These are phyloP conservation scores for Tadarida brasiliensis DNA, from an alignment of 2,797 vertebrate genomes.

Conservation along the genomic window DNA sequence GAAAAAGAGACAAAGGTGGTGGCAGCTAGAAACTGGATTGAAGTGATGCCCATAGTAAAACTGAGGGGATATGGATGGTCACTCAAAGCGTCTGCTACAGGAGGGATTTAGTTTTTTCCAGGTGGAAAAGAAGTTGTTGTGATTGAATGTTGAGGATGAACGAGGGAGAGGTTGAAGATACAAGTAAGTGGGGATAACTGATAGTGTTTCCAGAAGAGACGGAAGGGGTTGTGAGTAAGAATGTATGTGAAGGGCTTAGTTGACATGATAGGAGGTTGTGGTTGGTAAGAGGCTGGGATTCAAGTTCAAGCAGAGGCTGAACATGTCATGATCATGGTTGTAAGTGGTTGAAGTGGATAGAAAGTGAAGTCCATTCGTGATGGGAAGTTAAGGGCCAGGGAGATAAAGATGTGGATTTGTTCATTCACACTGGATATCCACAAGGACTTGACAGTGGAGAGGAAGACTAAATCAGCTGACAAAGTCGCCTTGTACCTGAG, in stretches of 20 bases:
- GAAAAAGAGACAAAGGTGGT: neutral
- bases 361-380: neutral
- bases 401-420: neutral
- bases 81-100: neutral
- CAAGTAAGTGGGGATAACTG: neutral
- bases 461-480: neutral
- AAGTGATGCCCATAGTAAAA: neutral
- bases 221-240: neutral
- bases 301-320: neutral
- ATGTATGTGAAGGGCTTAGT: neutral
- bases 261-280: neutral
- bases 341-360: neutral
- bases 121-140: neutral
- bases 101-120: neutral
- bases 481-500: neutral
- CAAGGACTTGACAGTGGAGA: neutral
- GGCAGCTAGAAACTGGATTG: neutral
- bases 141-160: neutral
- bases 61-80: neutral
- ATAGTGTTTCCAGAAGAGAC: neutral
- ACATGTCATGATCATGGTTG: neutral
- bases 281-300: neutral
- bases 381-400: neutral
- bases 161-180: neutral
- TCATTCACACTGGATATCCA: neutral